Percentiles rank a stretch among this genome's conserved stretches.
These are phyloP conservation scores for Lophura nycthemera DNA, from an alignment of 2,113 vertebrate species.

Conservation along the genomic window DNA sequence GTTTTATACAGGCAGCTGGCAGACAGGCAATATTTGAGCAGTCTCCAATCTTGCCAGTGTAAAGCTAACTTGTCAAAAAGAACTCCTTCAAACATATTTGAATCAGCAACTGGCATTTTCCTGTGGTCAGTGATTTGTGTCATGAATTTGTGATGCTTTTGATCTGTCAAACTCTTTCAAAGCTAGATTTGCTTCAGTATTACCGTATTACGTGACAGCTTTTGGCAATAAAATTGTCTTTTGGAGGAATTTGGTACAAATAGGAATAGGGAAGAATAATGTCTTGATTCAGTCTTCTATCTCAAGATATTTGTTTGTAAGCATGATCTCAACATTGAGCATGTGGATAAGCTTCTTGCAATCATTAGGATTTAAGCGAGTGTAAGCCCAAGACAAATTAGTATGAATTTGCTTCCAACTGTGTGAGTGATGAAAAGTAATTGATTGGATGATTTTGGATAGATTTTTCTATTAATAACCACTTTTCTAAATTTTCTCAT, in stretches of 20 bases:
- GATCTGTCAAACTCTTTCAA: background rate
- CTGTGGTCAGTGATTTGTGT: background rate
- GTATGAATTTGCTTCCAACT: background rate
- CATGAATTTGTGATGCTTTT: background rate
- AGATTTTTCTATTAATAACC: background rate
- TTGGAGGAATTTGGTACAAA: background rate
- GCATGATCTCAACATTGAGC: background rate
- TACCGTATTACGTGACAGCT: background rate
- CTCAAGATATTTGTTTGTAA: background rate
- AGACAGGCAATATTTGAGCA: background rate
- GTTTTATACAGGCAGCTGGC: background rate
- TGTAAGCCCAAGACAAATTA: background rate
- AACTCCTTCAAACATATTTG: background rate
- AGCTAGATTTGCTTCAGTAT: background rate
- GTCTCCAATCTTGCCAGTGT: background rate
- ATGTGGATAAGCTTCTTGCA: background rate
- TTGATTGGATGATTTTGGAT: background rate
- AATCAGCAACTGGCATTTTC: background rate
- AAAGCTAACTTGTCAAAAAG: background rate
- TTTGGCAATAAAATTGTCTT: background rate
- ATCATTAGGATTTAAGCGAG: background rate
- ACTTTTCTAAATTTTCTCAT: background rate
- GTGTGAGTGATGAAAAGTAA: conserved; percentile 2
- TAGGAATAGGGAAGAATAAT: background rate
- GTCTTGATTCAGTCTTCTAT: background rate